phyloP scores from a whole-genome alignment of 2,888 invertebrate genomes.

The Hemaris fuciformis region DNA sequence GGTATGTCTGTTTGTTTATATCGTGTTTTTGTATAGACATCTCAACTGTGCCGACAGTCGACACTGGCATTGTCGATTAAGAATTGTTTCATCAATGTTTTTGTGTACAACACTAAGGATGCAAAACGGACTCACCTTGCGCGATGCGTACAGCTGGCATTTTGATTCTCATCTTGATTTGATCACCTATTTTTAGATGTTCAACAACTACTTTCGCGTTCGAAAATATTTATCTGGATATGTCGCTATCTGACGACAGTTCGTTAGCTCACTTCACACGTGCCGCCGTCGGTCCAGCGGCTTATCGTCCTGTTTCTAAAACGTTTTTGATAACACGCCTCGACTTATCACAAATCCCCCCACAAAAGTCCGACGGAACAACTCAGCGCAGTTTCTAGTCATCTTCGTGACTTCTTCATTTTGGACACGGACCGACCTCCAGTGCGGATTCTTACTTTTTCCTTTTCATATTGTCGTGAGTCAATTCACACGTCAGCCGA shows the following conservation, averaged over 20 bases:
- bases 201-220: slow-evolving; percentile 69
- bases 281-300: slow-evolving; percentile 76
- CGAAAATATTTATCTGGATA: slow-evolving; percentile 67
- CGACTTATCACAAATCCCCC: slow-evolving; percentile 60
- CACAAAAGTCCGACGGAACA: slow-evolving; percentile 68
- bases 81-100: slow-evolving; percentile 2
- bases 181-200: slow-evolving; percentile 80
- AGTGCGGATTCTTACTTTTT: slow-evolving; percentile 63
- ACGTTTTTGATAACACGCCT: slow-evolving; percentile 65
- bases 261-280: slow-evolving; percentile 72
- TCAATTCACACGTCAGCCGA: slow-evolving; percentile 50
- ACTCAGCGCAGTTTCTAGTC: slow-evolving; percentile 51
- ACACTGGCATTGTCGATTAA: background rate
- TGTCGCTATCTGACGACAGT: slow-evolving; percentile 62
- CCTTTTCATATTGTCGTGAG: slow-evolving; percentile 68
- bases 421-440: slow-evolving; percentile 34
- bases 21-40: slow-evolving; percentile 33
- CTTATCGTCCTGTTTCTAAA: slow-evolving; percentile 69
- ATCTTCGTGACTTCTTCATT: slow-evolving; percentile 63
- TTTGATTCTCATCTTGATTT: slow-evolving; percentile 96
- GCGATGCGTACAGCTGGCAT: slow-evolving; percentile 98
- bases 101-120: slow-evolving; percentile 8
- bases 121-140: slow-evolving; percentile 87
- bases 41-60: background rate
- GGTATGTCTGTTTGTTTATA: slow-evolving; percentile 51